phyloP scores from a whole-genome alignment of 2,888 invertebrate genomes.

The Tyria jacobaeae region DNA sequence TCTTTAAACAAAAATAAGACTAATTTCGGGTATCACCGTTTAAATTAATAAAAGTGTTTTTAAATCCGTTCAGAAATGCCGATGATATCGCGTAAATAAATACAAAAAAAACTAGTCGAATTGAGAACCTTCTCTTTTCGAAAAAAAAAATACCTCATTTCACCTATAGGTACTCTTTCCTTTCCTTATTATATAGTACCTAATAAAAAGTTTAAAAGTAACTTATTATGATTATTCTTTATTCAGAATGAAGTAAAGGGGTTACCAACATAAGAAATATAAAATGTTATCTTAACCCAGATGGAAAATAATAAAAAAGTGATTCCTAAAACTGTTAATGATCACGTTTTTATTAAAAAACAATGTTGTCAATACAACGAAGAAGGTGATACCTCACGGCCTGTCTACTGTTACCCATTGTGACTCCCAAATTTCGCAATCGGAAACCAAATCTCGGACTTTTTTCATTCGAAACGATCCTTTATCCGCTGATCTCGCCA shows the following conservation, averaged over 20 bases:
- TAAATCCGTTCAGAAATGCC: no score
- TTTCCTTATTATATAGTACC: no score
- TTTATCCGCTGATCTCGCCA: conserved; percentile 84
- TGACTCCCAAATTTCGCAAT: conserved; percentile 66
- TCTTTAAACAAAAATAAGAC: no score
- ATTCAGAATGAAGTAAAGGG: not conserved
- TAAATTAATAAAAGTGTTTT: no score
- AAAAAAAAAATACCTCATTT: no score
- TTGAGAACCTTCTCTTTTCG: no score
- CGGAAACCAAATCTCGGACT: conserved; percentile 65
- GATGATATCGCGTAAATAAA: no score
- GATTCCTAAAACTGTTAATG: conserved; percentile 50
- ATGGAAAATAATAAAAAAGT: conserved; percentile 34
- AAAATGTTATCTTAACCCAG: conserved; percentile 7
- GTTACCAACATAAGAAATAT: not conserved
- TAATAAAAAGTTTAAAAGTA: no score
- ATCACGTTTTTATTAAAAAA: conserved; percentile 42
- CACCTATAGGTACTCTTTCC: no score
- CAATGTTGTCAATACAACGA: conserved; percentile 47
- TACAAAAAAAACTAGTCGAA: no score
- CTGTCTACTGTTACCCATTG: conserved; percentile 64
- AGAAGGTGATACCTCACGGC: conserved; percentile 61
- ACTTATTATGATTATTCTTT: not conserved
- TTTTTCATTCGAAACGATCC: conserved; percentile 74
- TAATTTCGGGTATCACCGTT: no score